Percentiles rank a stretch among this genome's conserved stretches.
Conservation (phyloP, 2,113 vertebrate species). For the Xiphorhynchus elegans region DNA sequence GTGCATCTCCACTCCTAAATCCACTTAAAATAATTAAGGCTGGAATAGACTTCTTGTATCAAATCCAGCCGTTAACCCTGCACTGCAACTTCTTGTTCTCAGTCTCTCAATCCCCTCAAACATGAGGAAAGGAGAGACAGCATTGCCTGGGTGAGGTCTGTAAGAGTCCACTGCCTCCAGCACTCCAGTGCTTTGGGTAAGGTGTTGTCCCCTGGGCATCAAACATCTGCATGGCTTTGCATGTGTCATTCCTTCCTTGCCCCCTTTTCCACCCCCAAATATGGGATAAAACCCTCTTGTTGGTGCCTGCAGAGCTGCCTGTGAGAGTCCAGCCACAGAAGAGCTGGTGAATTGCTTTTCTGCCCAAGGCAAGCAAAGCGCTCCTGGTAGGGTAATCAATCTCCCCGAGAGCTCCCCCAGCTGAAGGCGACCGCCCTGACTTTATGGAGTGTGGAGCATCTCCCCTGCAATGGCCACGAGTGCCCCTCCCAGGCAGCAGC, state of each 20-base stretch:
- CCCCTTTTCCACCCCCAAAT: not conserved
- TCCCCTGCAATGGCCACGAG: not conserved
- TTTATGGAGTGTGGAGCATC: slow-evolving; percentile 23
- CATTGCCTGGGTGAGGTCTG: not conserved
- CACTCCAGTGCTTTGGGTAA: not conserved
- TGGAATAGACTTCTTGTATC: not conserved
- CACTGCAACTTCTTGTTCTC: not conserved
- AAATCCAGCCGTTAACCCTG: not conserved
- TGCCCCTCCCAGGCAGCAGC: not conserved
- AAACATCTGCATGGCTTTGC: not conserved
- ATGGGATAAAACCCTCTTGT: not conserved
- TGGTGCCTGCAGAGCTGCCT: not conserved
- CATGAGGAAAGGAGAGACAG: not conserved
- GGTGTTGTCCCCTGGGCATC: not conserved
- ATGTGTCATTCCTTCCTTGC: fast-evolving
- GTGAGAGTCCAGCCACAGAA: not conserved
- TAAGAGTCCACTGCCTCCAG: not conserved
- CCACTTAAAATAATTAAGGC: not conserved
- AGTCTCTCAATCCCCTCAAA: not conserved
- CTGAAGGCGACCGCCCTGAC: not conserved
- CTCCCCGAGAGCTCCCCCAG: not conserved
- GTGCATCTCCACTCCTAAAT: not conserved
- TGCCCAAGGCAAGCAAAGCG: not conserved
- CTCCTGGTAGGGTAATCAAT: not conserved
- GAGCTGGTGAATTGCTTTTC: not conserved